Percentiles rank a stretch among this genome's conserved stretches.
These are phyloP conservation scores for Branchellion lobata DNA, from an alignment of 2,888 invertebrate species.

Conservation along the genomic window DNA sequence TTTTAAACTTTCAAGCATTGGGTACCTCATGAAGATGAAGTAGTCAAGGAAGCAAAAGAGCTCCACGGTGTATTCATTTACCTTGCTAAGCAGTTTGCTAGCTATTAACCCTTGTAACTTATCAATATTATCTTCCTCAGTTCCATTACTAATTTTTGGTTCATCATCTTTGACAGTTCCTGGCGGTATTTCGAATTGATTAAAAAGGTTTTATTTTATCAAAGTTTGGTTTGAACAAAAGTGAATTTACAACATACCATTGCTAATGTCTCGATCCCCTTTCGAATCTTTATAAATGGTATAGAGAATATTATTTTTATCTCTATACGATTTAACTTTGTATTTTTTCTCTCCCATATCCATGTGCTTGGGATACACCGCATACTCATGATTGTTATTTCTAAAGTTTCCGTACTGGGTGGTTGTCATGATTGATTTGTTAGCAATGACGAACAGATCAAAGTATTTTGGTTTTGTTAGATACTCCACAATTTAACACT, in stretches of 20 bases:
- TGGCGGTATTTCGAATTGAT: neutral
- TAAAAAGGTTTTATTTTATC: neutral
- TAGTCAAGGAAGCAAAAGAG: neutral
- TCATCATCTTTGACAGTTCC: neutral
- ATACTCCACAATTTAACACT: too few species aligned
- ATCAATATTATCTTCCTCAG: neutral
- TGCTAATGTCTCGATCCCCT: too few species aligned
- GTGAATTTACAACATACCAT: too few species aligned
- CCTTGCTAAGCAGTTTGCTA: neutral
- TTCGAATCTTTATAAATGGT: too few species aligned
- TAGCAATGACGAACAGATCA: too few species aligned
- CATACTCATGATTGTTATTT: neutral
- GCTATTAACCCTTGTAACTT: neutral
- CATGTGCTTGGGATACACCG: neutral
- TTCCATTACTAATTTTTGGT: neutral
- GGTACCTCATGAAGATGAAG: neutral
- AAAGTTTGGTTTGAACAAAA: too few species aligned
- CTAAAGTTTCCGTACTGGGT: neutral
- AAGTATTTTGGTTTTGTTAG: too few species aligned
- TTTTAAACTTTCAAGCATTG: neutral
- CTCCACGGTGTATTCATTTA: neutral
- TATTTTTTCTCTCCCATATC: too few species aligned
- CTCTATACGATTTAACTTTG: too few species aligned
- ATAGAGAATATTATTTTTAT: too few species aligned
- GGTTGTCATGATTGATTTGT: too few species aligned